Percentiles rank a stretch among this genome's conserved stretches.
These are phyloP conservation scores for Elephantulus edwardii DNA, from an alignment of 2,113 vertebrate species.

Conservation along the genomic window DNA sequence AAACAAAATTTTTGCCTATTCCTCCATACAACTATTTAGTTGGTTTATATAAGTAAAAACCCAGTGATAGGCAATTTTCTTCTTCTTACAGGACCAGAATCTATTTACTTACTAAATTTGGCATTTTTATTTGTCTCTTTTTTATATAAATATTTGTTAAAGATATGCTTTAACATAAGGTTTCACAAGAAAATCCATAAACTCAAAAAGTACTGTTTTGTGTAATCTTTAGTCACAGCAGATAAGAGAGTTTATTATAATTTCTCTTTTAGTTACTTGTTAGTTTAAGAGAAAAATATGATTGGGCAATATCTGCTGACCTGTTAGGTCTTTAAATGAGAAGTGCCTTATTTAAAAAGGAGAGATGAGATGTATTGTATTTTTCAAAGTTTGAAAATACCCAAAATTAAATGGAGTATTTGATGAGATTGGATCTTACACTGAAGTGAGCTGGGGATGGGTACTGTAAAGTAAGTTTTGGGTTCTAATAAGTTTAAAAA, in stretches of 20 bases:
- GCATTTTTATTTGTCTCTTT: neutral
- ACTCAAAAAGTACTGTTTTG: conserved; percentile 10
- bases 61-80: neutral
- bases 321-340: neutral
- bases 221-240: neutral
- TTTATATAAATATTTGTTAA: neutral
- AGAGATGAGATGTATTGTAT: neutral
- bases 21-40: neutral
- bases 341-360: neutral
- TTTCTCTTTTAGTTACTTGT: neutral
- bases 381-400: neutral
- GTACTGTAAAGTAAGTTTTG: neutral
- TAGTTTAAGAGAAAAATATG: neutral
- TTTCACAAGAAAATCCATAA: conserved; percentile 22
- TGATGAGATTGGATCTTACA: neutral
- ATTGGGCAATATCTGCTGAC: neutral
- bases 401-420: neutral
- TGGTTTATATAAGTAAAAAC: neutral
- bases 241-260: neutral
- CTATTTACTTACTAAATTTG: neutral
- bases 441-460: neutral
- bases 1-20: conserved; percentile 14
- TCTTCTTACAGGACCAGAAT: neutral
- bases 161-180: neutral
- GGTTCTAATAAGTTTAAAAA: neutral